phyloP scores from a whole-genome alignment of 2,888 invertebrate species.

The Agrotis clavis region DNA sequence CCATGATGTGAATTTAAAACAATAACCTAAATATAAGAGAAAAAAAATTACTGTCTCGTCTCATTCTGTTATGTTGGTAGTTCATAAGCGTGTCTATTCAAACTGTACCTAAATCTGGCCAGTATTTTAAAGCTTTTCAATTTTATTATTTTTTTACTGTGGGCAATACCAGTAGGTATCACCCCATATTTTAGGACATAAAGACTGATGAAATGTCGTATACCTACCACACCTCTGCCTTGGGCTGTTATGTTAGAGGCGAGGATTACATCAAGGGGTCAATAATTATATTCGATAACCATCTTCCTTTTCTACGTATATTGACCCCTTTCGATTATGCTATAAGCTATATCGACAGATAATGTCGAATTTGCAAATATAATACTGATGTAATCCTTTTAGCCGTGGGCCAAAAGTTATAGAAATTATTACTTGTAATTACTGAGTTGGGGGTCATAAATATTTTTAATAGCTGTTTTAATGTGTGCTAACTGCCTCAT shows the following conservation, averaged over 20 bases:
- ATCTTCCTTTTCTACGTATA: conserved; percentile 33
- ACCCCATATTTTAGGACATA: no score
- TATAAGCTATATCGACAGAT: conserved; percentile 25
- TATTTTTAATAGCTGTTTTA: conserved; percentile 23
- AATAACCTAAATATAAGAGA: no score
- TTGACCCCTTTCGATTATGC: conserved; percentile 25
- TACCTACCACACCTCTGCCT: background rate
- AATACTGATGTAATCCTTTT: conserved; percentile 41
- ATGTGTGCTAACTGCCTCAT: conserved; percentile 22
- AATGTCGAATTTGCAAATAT: conserved; percentile 37
- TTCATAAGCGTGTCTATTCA: no score
- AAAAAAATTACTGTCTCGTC: no score
- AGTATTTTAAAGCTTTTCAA: no score
- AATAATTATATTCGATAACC: conserved; percentile 39
- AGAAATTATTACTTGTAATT: conserved; percentile 47
- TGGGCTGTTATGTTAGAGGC: background rate
- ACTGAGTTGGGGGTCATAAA: conserved; percentile 22
- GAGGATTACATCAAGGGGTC: conserved; percentile 38
- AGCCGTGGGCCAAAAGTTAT: conserved; percentile 6
- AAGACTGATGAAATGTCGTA: background rate
- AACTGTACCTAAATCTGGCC: no score
- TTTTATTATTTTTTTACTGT: no score
- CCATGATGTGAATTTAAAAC: no score
- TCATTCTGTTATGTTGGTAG: no score
- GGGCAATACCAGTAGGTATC: no score